Evolutionary conservation across 2,113 vertebrate species (phyloP).

Genomic region (Harpagus bidentatus): DNA sequence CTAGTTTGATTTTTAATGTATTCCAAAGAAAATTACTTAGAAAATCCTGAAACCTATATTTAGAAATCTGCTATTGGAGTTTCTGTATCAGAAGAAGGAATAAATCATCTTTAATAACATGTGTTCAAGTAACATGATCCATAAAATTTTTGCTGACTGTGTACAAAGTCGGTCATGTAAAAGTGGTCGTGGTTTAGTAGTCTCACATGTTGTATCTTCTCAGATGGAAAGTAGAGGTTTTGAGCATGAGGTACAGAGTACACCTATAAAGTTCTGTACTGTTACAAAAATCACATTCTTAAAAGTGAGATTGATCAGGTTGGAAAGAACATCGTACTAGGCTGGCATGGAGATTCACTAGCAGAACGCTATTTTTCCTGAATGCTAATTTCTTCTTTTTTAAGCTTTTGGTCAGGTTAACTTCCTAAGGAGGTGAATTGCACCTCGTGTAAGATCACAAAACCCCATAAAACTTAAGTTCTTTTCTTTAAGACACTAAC

Average conservation of each 20-base stretch:
- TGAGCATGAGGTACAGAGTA: neutral
- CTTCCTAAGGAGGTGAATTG: neutral
- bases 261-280: neutral
- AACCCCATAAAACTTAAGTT: neutral
- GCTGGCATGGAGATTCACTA: neutral
- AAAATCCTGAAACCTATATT: neutral
- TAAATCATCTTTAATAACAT: neutral
- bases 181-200: neutral
- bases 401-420: neutral
- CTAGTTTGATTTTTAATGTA: neutral
- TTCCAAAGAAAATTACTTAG: neutral
- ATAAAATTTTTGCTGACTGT: neutral
- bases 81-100: neutral
- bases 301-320: neutral
- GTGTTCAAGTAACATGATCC: neutral
- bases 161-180: neutral
- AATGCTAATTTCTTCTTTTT: neutral
- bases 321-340: fast-evolving
- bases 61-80: neutral
- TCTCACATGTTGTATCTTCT: neutral
- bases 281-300: neutral
- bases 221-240: neutral
- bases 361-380: neutral
- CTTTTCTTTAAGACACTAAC: neutral
- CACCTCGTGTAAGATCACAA: neutral